Evolutionary conservation across 2,888 invertebrate genomes (phyloP), one percentile per base, ranked within the genome.

Genomic region (Tenthredo distinguenda): DNA sequence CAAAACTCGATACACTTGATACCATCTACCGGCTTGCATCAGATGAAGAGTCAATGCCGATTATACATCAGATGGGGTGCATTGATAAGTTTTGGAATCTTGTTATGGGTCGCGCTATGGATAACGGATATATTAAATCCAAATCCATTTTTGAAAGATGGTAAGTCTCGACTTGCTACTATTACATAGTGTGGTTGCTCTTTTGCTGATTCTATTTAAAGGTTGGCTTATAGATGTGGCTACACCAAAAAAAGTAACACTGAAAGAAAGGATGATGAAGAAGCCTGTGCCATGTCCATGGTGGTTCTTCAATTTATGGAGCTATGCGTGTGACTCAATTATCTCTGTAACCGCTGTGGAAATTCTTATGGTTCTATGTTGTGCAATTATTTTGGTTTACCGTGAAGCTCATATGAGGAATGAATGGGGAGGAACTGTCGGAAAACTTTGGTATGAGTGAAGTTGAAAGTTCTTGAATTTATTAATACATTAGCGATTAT

Each of bases 81-180:
- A 68, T 87, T 91, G 31, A 86, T 90, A 58, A 87, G 87, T 55
- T 89, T 88, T 83, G 90, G 90, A 83, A 85, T 91, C 34, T 88
- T 86, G 85, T 86, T 91, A 31, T 91, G 91, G 91, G 86, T 87
- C 77, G 87, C 89, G 85, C 77, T 91, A 50, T 91, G 91, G 43
- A 87, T 88, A 65, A 85, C 87, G 58, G 89, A 89, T 85, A 71
- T 86, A 50, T 68, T 87, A 31, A 87, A 87, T 2, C 85, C 87
- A 18, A 84, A 85, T 79, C 65, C 86, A 58, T 86, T 85, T 37
- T 15, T 85, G n/a, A 86, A 84, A 15, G 85, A 74, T 85, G 88
- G 85, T 82, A 62, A 62, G 81, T 58, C 12, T 62, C 31, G 62
- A 62, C 12, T 58, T 37, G 58, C 62, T 50, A 26, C 9, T 31